A percentile compares a stretch with the other conserved stretches of the same genome.
Evolutionary conservation across 1,140 invertebrate genomes (phyloP).

Genomic region (Drosophila carrolli): DNA sequence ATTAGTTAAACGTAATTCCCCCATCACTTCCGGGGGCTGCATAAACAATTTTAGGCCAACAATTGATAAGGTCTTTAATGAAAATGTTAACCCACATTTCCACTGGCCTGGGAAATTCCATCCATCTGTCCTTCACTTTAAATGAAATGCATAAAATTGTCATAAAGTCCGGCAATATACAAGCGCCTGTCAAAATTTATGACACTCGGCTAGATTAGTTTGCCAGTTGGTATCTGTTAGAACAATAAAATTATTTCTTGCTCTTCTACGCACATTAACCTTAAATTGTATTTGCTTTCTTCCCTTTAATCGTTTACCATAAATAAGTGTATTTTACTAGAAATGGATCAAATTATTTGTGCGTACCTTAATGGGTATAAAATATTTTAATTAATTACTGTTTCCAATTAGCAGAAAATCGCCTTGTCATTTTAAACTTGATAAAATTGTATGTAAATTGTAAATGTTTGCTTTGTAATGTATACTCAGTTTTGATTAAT

Average conservation of each 20-base stretch:
- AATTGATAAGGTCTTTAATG: conserved; percentile 30
- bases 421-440: neutral
- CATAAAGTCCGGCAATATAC: conserved; percentile 32
- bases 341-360: neutral
- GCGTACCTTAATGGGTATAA: neutral
- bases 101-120: neutral
- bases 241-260: conserved; percentile 13
- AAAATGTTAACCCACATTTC: neutral
- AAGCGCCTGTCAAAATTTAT: conserved; percentile 34
- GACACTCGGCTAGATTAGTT: conserved; percentile 23
- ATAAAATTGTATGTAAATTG: no score
- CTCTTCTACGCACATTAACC: neutral
- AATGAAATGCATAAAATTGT: conserved; percentile 52
- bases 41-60: conserved; percentile 14
- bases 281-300: conserved; percentile 10
- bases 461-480: no score
- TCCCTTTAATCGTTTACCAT: conserved; percentile 3
- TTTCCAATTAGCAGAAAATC: neutral
- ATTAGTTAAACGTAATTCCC: conserved; percentile 40
- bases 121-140: conserved; percentile 23
- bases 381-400: neutral
- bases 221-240: neutral
- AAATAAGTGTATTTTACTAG: neutral
- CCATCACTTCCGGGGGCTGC: neutral
- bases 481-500: no score